Evolutionary conservation across 2,797 vertebrate genomes (phyloP).

Genomic region (Hirundo rustica): DNA sequence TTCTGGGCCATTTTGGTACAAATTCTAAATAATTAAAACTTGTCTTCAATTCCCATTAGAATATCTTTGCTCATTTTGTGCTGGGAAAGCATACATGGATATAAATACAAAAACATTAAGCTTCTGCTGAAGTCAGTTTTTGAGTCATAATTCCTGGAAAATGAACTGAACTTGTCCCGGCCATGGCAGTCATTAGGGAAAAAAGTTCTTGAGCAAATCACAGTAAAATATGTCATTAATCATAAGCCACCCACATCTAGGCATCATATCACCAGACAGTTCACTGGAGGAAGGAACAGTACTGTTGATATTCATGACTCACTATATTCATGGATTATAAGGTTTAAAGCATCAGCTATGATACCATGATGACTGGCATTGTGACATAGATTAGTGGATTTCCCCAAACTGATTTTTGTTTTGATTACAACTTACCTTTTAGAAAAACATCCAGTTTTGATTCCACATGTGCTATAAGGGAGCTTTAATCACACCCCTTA

Average conservation of each 20-base stretch:
- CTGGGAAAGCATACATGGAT: neutral
- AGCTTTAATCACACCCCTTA: neutral
- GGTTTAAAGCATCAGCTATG: neutral
- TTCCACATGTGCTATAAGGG: neutral
- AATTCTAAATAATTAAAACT: neutral
- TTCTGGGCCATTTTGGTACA: neutral
- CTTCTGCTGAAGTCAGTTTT: neutral
- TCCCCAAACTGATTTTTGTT: conserved; percentile 11
- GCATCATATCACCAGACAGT: neutral
- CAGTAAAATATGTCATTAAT: conserved; percentile 17
- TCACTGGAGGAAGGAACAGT: conserved; percentile 34
- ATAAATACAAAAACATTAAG: neutral
- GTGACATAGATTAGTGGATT: neutral
- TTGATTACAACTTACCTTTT: conserved; percentile 36
- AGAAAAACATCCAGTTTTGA: conserved; percentile 43
- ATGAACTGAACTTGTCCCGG: neutral
- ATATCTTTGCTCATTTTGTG: neutral
- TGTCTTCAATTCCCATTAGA: neutral
- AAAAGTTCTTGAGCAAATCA: conserved; percentile 4
- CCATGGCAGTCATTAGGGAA: neutral
- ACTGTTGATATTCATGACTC: conserved; percentile 18
- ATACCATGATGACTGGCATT: neutral
- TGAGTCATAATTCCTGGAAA: neutral
- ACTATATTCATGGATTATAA: neutral
- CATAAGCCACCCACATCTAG: neutral